These are phyloP conservation scores for Anas capensis DNA, from an alignment of 2,797 vertebrate species.

Conservation along the genomic window DNA sequence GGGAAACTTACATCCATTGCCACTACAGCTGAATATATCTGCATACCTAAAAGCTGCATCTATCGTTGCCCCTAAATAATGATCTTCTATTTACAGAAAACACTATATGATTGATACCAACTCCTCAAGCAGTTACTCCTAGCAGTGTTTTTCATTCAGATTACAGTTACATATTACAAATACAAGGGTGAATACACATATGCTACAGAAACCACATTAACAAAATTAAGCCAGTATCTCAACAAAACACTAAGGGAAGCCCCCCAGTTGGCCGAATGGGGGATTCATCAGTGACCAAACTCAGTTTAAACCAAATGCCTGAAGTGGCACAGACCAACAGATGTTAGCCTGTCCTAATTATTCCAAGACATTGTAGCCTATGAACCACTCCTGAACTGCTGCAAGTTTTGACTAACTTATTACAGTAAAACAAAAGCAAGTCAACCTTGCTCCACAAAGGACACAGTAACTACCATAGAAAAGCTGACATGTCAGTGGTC, in stretches of 20 bases:
- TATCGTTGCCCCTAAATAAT: background rate
- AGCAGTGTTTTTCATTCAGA: background rate
- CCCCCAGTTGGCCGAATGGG: background rate
- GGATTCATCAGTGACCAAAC: background rate
- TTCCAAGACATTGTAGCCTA: background rate
- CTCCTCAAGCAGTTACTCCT: background rate
- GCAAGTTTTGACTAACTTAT: background rate
- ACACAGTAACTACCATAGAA: background rate
- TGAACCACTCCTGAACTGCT: slow-evolving; percentile 25
- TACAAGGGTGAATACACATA: rapidly evolving
- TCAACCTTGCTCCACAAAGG: background rate
- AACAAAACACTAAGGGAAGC: background rate
- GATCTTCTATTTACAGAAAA: background rate
- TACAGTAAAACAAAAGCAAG: slow-evolving; percentile 1
- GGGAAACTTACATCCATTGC: background rate
- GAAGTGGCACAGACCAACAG: background rate
- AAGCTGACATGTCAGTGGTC: slow-evolving; percentile 1
- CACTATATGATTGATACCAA: background rate
- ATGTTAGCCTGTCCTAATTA: background rate
- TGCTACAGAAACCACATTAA: rapidly evolving
- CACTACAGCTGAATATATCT: background rate
- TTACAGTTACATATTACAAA: background rate
- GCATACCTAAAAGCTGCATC: background rate
- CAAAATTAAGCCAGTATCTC: background rate
- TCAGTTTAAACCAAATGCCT: background rate